Percentiles rank a stretch among this genome's conserved stretches.
These are phyloP conservation scores for Typhlomys cinereus DNA, from an alignment of 2,113 vertebrate species.

Conservation along the genomic window DNA sequence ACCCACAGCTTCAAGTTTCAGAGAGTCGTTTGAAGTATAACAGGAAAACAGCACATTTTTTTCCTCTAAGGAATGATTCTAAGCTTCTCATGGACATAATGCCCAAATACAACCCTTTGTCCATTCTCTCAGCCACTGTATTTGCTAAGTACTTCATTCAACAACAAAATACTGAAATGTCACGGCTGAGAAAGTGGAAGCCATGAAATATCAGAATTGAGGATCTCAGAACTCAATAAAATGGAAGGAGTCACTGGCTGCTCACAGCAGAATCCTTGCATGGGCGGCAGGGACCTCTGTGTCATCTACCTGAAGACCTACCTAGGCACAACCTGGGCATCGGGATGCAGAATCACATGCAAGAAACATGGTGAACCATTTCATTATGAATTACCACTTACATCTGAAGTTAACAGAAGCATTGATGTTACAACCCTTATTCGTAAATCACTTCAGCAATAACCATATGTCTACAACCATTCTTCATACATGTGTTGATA, in stretches of 20 bases:
- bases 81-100: slow-evolving; percentile 6
- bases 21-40: not conserved
- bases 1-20: not conserved
- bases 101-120: not conserved
- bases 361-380: slow-evolving; percentile 12
- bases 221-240: not conserved
- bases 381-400: slow-evolving; percentile 9
- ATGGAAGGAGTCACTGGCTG: not conserved
- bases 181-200: not conserved
- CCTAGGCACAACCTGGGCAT: not conserved
- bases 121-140: not conserved
- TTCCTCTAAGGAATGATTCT: not conserved
- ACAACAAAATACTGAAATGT: not conserved
- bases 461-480: not conserved
- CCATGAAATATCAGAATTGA: not conserved
- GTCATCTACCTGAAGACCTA: no score
- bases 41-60: not conserved
- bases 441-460: not conserved
- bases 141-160: slow-evolving; percentile 23
- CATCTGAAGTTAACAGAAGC: not conserved
- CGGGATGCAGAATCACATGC: not conserved
- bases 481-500: not conserved
- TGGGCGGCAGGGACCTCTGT: no score
- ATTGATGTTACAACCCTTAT: not conserved
- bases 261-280: not conserved